Conservation (phyloP, 2,888 invertebrate species). For the Celastrina argiolus region DNA sequence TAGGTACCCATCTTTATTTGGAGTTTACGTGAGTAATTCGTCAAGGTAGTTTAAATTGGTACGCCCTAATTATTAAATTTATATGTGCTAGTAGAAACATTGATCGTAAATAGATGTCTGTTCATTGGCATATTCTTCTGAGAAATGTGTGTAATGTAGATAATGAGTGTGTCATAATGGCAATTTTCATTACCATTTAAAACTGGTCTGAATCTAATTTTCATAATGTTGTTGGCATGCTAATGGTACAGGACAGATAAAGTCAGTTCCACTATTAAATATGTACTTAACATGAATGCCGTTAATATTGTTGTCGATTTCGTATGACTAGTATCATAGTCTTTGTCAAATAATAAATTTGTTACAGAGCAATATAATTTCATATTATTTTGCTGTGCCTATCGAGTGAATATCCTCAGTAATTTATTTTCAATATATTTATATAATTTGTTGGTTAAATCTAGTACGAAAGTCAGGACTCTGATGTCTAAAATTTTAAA, state of each 20-base stretch:
- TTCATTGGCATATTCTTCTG: neutral
- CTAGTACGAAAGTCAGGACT: too few species aligned
- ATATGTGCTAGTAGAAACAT: neutral
- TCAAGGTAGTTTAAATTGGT: conserved; percentile 11
- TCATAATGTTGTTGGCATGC: neutral
- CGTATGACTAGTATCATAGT: neutral
- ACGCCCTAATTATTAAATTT: conserved; percentile 10
- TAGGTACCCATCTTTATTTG: neutral
- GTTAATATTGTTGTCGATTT: neutral
- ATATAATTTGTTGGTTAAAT: too few species aligned
- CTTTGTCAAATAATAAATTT: neutral
- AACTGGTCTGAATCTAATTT: conserved; percentile 17
- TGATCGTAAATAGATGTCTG: neutral
- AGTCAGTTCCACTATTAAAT: neutral
- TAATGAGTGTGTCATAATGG: neutral
- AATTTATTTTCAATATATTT: too few species aligned
- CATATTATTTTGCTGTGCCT: neutral
- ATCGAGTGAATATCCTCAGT: too few species aligned
- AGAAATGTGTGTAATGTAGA: neutral
- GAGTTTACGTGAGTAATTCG: conserved; percentile 11
- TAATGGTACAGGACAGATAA: neutral
- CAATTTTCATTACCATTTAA: conserved; percentile 3
- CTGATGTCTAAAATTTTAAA: neutral
- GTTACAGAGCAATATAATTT: neutral
- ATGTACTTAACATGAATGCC: neutral